Conservation (phyloP, 2,113 vertebrate genomes). For the Scortum barcoo region DNA sequence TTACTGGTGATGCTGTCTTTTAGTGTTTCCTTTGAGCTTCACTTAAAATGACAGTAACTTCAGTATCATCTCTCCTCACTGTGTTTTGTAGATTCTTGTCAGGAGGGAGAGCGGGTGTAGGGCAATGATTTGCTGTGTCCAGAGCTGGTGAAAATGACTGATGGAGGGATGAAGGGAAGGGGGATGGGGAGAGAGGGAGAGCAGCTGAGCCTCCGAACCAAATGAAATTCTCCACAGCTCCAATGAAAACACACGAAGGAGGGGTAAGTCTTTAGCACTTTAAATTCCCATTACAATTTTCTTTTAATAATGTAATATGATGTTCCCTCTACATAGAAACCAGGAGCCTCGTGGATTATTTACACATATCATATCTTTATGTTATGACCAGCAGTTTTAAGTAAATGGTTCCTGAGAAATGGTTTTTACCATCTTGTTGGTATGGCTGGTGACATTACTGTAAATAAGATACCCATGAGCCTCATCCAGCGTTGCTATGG, state of each 20-base stretch:
- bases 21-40: background rate
- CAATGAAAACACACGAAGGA: conserved; percentile 63
- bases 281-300: conserved; percentile 7
- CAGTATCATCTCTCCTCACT: background rate
- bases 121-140: conserved; percentile 70
- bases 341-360: background rate
- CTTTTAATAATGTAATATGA: background rate
- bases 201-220: conserved; percentile 75
- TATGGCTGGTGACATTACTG: background rate
- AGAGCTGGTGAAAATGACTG: conserved; percentile 64
- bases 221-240: conserved; percentile 80
- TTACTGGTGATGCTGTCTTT: background rate
- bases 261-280: conserved; percentile 8
- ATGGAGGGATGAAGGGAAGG: conserved; percentile 57
- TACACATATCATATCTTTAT: background rate
- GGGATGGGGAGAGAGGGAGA: conserved; percentile 60
- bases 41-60: background rate
- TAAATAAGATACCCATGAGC: background rate
- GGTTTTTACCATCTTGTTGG: background rate
- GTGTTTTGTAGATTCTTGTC: conserved; percentile 50
- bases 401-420: background rate
- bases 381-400: background rate
- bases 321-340: background rate
- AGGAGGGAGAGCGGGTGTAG: conserved; percentile 43
- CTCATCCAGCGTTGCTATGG: background rate